Evolutionary conservation across 1,140 invertebrate genomes (phyloP).

Genomic region (Lineus longissimus): DNA sequence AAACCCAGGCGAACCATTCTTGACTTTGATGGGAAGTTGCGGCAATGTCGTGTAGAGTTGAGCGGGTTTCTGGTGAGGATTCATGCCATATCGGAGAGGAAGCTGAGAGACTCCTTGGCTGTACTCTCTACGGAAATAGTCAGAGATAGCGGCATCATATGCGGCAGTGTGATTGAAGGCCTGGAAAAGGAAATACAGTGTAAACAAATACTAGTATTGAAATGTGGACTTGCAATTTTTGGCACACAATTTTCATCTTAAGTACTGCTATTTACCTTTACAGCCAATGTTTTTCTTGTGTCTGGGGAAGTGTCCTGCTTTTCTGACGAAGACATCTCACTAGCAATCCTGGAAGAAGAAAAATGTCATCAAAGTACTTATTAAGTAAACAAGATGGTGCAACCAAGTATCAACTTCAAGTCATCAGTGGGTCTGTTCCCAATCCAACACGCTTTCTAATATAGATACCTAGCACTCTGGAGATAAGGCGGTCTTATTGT

Average conservation of each 20-base stretch:
- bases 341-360: too few relatives aligned
- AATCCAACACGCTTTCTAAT: too few relatives aligned
- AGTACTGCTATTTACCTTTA: conserved; percentile 42
- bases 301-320: conserved; percentile 65
- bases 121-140: conserved; percentile 92
- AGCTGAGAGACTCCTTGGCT: conserved; percentile 72
- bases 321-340: conserved; percentile 9
- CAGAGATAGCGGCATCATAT: conserved; percentile 91
- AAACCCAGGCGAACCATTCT: conserved; percentile 94
- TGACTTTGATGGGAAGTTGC: conserved; percentile 75
- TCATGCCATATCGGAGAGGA: conserved; percentile 92
- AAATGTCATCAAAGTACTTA: too few relatives aligned
- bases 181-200: conserved; percentile 60
- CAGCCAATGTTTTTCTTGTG: conserved; percentile 61
- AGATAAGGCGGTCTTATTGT: too few relatives aligned
- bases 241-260: neutral
- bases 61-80: conserved; percentile 95
- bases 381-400: too few relatives aligned
- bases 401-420: too few relatives aligned
- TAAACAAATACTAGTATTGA: neutral
- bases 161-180: conserved; percentile 94
- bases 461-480: too few relatives aligned
- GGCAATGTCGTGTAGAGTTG: conserved; percentile 78
- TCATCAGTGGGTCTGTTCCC: too few relatives aligned
- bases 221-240: neutral